Conservation (phyloP, 2,113 vertebrate genomes). For the Nansenia antarctica region DNA sequence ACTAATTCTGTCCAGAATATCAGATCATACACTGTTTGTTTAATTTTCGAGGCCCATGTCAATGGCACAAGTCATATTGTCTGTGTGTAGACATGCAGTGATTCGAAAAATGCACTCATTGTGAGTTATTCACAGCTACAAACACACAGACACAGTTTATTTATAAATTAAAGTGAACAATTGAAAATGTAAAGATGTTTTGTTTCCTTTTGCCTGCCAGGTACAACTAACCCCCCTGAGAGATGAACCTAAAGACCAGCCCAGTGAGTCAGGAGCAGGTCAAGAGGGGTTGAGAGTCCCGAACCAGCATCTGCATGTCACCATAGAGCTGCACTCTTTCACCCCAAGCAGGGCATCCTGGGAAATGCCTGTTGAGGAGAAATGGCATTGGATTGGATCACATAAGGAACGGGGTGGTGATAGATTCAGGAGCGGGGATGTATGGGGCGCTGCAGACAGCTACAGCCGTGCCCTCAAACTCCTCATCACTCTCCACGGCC, state of each 20-base stretch:
- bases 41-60: no score
- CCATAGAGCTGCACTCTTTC: conserved; percentile 73
- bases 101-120: no score
- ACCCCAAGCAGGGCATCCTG: conserved; percentile 78
- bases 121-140: no score
- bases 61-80: no score
- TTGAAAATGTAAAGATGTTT: no score
- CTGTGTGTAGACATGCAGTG: no score
- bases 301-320: conserved; percentile 43
- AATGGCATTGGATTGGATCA: conserved; percentile 72
- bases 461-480: conserved; percentile 83
- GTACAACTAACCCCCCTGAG: conserved; percentile 31
- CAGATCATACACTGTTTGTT: background rate
- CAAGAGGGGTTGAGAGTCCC: background rate
- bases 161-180: no score
- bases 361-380: conserved; percentile 78
- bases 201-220: no score
- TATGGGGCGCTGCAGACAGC: conserved; percentile 79
- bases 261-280: background rate
- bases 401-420: conserved; percentile 79
- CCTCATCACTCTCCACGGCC: conserved; percentile 67
- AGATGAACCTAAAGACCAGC: conserved; percentile 22
- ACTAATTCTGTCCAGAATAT: background rate
- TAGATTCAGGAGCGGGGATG: conserved; percentile 78
- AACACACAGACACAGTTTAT: no score